Percentiles rank a stretch among this genome's conserved stretches.
phyloP scores from a whole-genome alignment of 2,113 vertebrate genomes.

The Cavia porcellus region DNA sequence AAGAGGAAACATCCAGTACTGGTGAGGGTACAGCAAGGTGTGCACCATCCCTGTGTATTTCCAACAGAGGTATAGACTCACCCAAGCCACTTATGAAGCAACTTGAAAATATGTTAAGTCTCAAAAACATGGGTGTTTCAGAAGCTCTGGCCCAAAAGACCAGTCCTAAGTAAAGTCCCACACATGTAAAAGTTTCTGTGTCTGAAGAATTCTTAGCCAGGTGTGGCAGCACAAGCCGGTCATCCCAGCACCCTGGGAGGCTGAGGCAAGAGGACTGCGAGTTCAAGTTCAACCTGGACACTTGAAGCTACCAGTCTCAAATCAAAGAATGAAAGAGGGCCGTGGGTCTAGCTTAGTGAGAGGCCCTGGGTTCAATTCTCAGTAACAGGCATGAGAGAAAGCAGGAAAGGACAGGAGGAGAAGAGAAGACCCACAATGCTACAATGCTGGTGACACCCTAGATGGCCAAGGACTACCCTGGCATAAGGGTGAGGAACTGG shows the following conservation, averaged over 20 bases:
- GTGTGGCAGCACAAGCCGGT: background rate
- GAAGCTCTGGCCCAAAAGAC: constrained; percentile 14
- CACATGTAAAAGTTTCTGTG: background rate
- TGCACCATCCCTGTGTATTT: background rate
- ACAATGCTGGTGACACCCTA: background rate
- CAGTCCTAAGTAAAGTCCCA: background rate
- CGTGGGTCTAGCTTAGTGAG: background rate
- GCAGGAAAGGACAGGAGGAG: background rate
- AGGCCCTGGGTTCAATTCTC: background rate
- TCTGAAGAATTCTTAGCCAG: background rate
- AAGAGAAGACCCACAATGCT: background rate
- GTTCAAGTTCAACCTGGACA: background rate
- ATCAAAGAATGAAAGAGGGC: background rate
- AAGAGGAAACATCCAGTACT: background rate
- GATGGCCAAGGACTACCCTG: background rate
- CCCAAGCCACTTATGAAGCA: background rate
- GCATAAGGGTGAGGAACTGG: background rate
- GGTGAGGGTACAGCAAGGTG: background rate
- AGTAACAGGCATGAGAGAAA: background rate
- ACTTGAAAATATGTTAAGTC: background rate
- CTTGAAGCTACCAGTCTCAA: background rate
- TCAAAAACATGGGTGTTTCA: background rate
- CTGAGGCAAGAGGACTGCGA: background rate
- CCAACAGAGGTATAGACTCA: background rate
- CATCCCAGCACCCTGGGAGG: background rate